Evolutionary conservation across 2,113 vertebrate genomes (phyloP).

Genomic region (Periophthalmus modestus): DNA sequence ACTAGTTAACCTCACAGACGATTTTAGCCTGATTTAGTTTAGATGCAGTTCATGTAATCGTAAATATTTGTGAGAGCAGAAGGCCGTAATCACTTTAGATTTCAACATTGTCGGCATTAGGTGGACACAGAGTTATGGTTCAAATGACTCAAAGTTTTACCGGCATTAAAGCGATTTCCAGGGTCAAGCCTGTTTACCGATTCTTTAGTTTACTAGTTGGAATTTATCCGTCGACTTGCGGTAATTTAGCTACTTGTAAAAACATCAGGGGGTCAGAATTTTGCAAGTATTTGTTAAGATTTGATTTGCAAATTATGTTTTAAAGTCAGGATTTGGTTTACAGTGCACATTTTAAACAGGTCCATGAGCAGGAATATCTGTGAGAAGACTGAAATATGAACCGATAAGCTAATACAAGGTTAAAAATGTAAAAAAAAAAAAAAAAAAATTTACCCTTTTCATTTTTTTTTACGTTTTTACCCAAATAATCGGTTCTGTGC

Average conservation of each 20-base stretch:
- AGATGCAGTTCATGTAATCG: conserved; percentile 8
- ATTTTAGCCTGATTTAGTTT: conserved; percentile 19
- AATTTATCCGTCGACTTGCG: conserved; percentile 59
- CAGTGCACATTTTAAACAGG: too few species aligned
- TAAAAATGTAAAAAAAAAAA: too few species aligned
- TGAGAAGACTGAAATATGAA: too few species aligned
- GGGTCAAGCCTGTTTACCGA: conserved; percentile 54
- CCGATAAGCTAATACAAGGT: too few species aligned
- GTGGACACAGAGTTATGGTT: conserved; percentile 40
- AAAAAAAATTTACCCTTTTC: too few species aligned
- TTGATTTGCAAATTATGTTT: too few species aligned
- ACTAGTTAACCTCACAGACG: background rate
- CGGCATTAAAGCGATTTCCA: conserved; percentile 33
- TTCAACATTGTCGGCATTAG: conserved; percentile 47
- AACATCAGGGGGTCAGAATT: background rate
- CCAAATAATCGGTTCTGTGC: too few species aligned
- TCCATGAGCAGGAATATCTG: too few species aligned
- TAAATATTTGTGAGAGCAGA: conserved; percentile 57
- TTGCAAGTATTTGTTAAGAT: too few species aligned
- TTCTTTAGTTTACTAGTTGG: conserved; percentile 55
- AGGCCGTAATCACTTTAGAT: conserved; percentile 36
- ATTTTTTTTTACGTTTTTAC: too few species aligned
- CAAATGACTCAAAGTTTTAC: conserved; percentile 59
- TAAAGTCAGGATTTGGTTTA: too few species aligned
- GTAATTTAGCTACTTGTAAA: conserved; percentile 51